phyloP scores from a whole-genome alignment of 2,113 vertebrate species.

The Falcunculus frontatus region DNA sequence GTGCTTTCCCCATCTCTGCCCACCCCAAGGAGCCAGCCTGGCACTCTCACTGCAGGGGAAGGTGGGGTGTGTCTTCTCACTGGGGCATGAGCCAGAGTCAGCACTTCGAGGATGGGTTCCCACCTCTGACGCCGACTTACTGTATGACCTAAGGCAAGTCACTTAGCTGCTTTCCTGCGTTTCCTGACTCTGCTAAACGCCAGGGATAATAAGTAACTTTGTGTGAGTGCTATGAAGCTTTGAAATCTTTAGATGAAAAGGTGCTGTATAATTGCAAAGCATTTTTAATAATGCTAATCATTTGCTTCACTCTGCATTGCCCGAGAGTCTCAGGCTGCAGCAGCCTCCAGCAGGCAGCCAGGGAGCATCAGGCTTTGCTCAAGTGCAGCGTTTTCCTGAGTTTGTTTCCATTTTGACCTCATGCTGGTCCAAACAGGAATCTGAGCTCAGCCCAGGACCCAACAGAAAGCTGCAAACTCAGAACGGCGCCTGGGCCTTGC shows the following conservation, averaged over 20 bases:
- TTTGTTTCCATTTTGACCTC: not conserved
- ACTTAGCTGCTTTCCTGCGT: conserved; percentile 11
- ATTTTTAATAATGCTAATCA: conserved; percentile 45
- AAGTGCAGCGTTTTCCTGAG: not conserved
- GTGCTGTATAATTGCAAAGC: conserved; percentile 32
- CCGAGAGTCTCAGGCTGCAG: not conserved
- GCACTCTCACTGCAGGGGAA: not conserved
- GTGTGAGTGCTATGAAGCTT: not conserved
- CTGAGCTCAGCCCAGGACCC: not conserved
- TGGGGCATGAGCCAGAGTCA: conserved; percentile 25
- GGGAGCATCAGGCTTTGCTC: not conserved
- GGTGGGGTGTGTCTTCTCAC: not conserved
- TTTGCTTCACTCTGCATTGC: not conserved
- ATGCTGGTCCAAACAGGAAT: not conserved
- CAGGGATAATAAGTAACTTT: conserved; percentile 45
- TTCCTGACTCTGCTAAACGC: conserved; percentile 56
- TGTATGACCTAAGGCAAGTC: conserved; percentile 47
- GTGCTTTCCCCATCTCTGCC: not conserved
- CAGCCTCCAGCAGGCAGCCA: not conserved
- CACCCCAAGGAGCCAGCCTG: not conserved
- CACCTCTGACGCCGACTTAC: conserved; percentile 12
- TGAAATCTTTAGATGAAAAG: conserved; percentile 59
- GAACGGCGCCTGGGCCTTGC: not conserved
- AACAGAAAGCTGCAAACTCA: not conserved
- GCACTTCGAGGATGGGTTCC: conserved; percentile 30